Evolutionary conservation across 1,140 invertebrate species (phyloP).

Genomic region (Bombus balteatus): DNA sequence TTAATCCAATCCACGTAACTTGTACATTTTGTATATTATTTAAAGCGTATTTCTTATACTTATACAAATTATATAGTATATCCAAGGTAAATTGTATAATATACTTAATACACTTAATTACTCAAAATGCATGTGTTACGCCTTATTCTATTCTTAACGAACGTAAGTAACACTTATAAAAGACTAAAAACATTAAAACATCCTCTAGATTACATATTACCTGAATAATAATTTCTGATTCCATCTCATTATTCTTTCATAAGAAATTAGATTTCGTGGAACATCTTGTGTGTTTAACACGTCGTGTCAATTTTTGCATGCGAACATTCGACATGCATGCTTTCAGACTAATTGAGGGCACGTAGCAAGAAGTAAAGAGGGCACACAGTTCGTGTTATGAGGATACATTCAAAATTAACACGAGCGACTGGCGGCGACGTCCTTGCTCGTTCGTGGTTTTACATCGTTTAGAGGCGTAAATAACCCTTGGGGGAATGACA

Average conservation of each 20-base stretch:
- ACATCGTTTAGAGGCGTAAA: conserved; percentile 65
- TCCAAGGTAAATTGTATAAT: too few species aligned
- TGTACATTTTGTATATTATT: too few species aligned
- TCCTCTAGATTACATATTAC: background rate
- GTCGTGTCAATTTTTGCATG: conserved; percentile 19
- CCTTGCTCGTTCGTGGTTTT: conserved; percentile 42
- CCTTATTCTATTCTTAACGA: background rate
- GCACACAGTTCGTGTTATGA: background rate
- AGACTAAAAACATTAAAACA: background rate
- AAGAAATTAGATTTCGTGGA: background rate
- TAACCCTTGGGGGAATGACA: conserved; percentile 62
- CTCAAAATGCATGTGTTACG: background rate
- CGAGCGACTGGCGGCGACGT: conserved; percentile 1
- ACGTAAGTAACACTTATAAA: background rate
- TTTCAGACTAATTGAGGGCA: conserved; percentile 34
- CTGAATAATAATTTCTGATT: background rate
- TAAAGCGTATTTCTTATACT: too few species aligned
- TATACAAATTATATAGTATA: too few species aligned
- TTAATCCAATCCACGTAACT: too few species aligned
- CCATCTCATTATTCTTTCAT: too few species aligned
- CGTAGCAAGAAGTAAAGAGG: background rate
- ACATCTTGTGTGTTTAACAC: background rate
- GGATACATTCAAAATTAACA: conserved; percentile 57
- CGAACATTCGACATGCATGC: conserved; percentile 16
- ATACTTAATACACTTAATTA: background rate